These are phyloP conservation scores for Alca torda DNA, from an alignment of 2,797 vertebrate species.

Conservation along the genomic window DNA sequence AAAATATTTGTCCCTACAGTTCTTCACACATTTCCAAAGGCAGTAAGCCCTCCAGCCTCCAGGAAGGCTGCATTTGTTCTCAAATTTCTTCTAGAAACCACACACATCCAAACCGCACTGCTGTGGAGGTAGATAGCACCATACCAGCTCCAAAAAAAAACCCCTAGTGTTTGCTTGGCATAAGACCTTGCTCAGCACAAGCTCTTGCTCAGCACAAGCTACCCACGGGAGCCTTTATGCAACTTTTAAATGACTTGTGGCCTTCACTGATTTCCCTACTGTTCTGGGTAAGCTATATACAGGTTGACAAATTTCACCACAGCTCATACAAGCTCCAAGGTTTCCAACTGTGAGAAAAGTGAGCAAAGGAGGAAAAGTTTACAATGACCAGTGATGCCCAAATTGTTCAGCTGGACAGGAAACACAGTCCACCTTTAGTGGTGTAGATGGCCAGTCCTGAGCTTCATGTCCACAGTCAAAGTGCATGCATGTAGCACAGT, in stretches of 20 bases:
- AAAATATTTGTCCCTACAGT: neutral
- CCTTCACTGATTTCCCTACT: neutral
- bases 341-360: neutral
- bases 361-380: neutral
- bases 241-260: neutral
- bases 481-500: neutral
- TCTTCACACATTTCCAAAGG: neutral
- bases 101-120: accelerated
- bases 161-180: neutral
- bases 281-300: neutral
- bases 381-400: neutral
- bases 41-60: neutral
- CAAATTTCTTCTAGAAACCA: neutral
- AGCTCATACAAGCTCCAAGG: neutral
- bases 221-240: accelerated
- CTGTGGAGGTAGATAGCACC: neutral
- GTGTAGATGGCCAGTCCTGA: neutral
- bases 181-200: neutral
- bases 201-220: neutral
- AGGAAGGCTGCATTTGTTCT: neutral
- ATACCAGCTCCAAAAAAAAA: neutral
- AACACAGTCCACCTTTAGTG: neutral
- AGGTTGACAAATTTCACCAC: neutral
- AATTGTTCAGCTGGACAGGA: neutral
- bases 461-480: neutral